Base-by-base conservation (phyloP, 2,113 vertebrate genomes). In the Lophochroa leadbeateri region DNA sequence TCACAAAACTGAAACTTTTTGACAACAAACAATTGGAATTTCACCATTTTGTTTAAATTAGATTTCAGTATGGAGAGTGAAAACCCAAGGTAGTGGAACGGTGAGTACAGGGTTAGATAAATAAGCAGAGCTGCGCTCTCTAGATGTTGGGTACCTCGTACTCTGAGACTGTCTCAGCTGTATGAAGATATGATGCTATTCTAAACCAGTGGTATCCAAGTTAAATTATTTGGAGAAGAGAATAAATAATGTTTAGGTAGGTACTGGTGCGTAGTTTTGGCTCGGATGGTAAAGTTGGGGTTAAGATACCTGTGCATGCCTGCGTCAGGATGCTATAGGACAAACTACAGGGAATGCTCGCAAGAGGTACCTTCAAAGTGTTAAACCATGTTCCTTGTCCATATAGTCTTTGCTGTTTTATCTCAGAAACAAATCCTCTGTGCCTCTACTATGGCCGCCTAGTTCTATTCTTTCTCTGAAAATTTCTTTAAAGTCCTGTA, bases 1-100 rank as follows among this genome's bases (percentile, higher is more conserved):
- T 96, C 92, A 92, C 61, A 70, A 52, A 96, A 72, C 70, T 23
- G 77, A 96, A 95, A 91, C 86, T 94, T 96, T 89, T 49, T 82
- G 83, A 89, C 81, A 85, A 70, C 83, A 89, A 87, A 86, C 81
- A 94, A 67, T 58, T 65, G 70, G 78, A 82, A 64, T 92, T 82
- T 87, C 64, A 63, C 33, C 2, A 1, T 70, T 89, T 18, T 2
- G 0, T 85, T 71, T 83, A 57, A 86, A 50, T 80, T 57, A 41
- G 60, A 28, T 94, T 86, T 82, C 27, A 37, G 46, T 1, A 1
- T 2, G 4, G 20, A 41, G 20, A 41, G 17, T 7, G 52, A 63
- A 81, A 84, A 41, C 18, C 35, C 39, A 20, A 44, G 55, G 61
- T 2, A 9, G 17, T 3, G 7, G 65, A 71, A 28, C 11, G 33